These are phyloP conservation scores for Willisornis vidua DNA, from an alignment of 2,113 vertebrate genomes.

Conservation along the genomic window DNA sequence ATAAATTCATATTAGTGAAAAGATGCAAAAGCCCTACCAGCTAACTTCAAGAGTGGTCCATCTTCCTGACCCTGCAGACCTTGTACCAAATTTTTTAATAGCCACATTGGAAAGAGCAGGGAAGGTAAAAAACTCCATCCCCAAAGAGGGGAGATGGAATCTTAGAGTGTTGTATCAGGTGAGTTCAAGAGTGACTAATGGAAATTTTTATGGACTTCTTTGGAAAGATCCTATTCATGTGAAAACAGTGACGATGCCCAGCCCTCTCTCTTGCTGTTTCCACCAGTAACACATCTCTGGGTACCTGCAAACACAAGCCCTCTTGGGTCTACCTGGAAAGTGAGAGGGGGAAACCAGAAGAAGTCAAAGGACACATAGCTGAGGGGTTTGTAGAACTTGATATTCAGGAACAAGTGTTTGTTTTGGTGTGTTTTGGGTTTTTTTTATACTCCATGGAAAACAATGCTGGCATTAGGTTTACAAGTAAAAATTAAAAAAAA, in stretches of 20 bases:
- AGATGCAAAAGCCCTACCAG: background rate
- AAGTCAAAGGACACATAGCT: background rate
- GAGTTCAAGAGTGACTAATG: background rate
- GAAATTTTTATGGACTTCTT: background rate
- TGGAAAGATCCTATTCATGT: background rate
- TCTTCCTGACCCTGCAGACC: background rate
- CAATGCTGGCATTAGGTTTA: background rate
- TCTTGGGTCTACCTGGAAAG: background rate
- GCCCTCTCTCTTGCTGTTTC: background rate
- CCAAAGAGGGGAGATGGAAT: background rate
- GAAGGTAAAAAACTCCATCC: fast-evolving
- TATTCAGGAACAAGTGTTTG: background rate
- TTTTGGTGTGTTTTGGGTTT: background rate
- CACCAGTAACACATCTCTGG: background rate
- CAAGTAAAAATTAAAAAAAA: background rate
- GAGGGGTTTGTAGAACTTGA: background rate
- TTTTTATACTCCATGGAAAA: background rate
- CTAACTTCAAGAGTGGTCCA: background rate
- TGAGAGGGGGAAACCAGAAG: background rate
- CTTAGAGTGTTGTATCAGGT: background rate
- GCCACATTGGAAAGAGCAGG: background rate
- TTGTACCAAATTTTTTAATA: background rate
- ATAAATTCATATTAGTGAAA: background rate
- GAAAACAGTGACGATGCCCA: background rate
- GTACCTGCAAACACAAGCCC: background rate